These are phyloP conservation scores for Drosophila algonquin DNA, from an alignment of 2,888 invertebrate genomes.

Conservation along the genomic window DNA sequence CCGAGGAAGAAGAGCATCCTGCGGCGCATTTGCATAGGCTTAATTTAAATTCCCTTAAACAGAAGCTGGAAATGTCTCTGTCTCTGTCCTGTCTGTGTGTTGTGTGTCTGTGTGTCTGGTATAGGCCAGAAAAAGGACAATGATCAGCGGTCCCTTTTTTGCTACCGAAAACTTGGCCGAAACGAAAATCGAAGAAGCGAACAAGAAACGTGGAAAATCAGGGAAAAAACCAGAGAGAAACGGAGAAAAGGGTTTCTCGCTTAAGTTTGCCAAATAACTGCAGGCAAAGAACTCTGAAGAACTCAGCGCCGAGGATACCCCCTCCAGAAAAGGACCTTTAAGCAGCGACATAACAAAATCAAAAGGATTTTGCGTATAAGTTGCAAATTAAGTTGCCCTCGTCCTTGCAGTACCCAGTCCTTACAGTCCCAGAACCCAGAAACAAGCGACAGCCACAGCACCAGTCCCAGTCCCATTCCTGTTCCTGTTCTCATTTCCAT, in stretches of 20 bases:
- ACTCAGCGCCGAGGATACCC: background rate
- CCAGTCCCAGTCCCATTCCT: conserved; percentile 11
- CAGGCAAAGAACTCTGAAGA: conserved; percentile 55
- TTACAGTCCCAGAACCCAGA: background rate
- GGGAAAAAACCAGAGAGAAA: conserved; percentile 23
- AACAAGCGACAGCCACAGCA: conserved; percentile 20
- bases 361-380: conserved; percentile 79
- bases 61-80: conserved; percentile 46
- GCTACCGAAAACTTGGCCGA: conserved; percentile 30
- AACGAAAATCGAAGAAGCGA: conserved; percentile 47
- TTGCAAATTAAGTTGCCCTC: conserved; percentile 77
- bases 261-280: conserved; percentile 76
- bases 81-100: background rate
- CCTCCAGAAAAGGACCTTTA: conserved; percentile 51
- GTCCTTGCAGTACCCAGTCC: background rate
- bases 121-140: conserved; percentile 60
- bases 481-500: conserved; percentile 17
- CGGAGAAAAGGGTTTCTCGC: conserved; percentile 55
- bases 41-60: conserved; percentile 79
- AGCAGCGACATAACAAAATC: conserved; percentile 69
- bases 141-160: conserved; percentile 68
- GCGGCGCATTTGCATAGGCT: conserved; percentile 78
- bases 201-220: conserved; percentile 29
- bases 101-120: conserved; percentile 23
- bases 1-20: conserved; percentile 54